phyloP scores from a whole-genome alignment of 2,113 vertebrate genomes.

The Oncorhynchus keta region DNA sequence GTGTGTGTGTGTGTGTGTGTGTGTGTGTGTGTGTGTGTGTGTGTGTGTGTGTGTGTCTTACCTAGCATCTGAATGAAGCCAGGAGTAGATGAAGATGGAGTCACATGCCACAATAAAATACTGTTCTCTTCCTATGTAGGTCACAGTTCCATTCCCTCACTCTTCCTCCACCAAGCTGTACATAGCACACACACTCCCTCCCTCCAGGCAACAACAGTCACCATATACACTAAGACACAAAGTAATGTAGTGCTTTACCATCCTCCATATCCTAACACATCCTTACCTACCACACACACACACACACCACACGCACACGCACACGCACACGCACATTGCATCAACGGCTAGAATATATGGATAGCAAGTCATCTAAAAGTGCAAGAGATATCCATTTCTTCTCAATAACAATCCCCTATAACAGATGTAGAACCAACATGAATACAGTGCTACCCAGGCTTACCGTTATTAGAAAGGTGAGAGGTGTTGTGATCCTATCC shows the following conservation, averaged over 20 bases:
- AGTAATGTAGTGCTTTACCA: no score
- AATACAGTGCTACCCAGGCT: no score
- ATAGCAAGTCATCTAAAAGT: no score
- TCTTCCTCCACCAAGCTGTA: not conserved
- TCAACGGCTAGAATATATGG: not conserved
- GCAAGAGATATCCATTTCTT: no score
- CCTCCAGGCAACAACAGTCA: no score
- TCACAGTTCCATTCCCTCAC: constrained; percentile 42
- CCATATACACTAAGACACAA: no score
- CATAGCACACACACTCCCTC: not conserved
- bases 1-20: no score
- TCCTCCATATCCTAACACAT: no score
- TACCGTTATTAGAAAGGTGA: no score
- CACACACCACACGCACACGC: not conserved
- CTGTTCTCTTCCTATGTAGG: constrained; percentile 43
- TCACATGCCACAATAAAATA: constrained; percentile 37
- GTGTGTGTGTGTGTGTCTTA: constrained; percentile 3
- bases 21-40: not conserved
- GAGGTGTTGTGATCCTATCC: no score
- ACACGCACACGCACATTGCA: not conserved
- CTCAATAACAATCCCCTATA: no score
- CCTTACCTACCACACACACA: not conserved
- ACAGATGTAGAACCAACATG: no score
- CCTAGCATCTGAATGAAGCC: constrained; percentile 8
- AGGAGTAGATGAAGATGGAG: constrained; percentile 36